These are phyloP conservation scores for Aporophyla nigra DNA, from an alignment of 2,888 invertebrate genomes.

Conservation along the genomic window DNA sequence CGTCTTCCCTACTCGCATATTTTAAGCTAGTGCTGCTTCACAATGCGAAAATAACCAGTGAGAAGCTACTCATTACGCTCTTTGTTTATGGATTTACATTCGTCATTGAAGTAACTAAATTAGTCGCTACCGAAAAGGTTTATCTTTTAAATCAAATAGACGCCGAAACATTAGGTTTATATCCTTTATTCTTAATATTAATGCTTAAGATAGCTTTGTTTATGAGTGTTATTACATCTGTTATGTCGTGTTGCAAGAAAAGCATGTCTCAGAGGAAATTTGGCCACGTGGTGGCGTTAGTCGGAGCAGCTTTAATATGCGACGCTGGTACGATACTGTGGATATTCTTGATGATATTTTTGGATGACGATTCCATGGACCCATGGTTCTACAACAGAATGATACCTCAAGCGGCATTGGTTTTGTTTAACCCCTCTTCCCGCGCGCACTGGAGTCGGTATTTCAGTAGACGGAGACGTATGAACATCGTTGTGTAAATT, in stretches of 20 bases:
- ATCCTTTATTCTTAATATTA: constrained; percentile 39
- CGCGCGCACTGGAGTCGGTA: constrained; percentile 56
- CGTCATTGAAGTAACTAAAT: constrained; percentile 11
- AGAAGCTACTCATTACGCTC: constrained; percentile 53
- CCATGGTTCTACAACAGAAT: constrained; percentile 45
- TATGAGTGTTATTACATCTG: constrained; percentile 53
- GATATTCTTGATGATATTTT: constrained; percentile 7
- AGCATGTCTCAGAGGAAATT: constrained; percentile 55
- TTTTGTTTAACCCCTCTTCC: constrained; percentile 47
- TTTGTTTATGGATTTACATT: constrained; percentile 45
- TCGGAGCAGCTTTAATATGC: constrained; percentile 65
- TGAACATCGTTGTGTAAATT: constrained; percentile 43
- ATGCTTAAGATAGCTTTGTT: constrained; percentile 56
- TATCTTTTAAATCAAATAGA: neutral
- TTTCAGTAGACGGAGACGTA: constrained; percentile 37
- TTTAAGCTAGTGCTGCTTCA: constrained; percentile 62
- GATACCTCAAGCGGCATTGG: constrained; percentile 52
- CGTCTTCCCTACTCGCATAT: constrained; percentile 59
- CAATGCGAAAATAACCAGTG: constrained; percentile 48
- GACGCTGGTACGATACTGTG: constrained; percentile 52
- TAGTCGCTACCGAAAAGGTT: neutral
- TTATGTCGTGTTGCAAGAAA: constrained; percentile 60
- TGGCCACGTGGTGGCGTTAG: constrained; percentile 59
- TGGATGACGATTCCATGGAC: constrained; percentile 2
- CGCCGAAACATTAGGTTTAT: neutral